phyloP scores from a whole-genome alignment of 2,113 vertebrate species.

The Helogale parvula region DNA sequence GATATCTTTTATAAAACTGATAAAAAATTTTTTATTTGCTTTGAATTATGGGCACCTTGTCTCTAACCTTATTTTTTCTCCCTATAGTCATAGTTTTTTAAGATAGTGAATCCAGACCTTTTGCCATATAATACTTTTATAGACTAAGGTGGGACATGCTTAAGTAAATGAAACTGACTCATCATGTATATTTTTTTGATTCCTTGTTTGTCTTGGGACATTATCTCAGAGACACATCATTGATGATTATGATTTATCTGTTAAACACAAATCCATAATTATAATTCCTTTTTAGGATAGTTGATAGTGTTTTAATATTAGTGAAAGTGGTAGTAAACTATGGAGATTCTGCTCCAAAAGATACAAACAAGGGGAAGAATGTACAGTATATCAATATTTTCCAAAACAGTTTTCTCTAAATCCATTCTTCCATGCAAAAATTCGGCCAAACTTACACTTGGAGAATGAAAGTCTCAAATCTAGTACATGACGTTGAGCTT shows the following conservation, averaged over 20 bases:
- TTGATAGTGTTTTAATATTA: neutral
- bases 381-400: neutral
- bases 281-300: neutral
- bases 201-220: neutral
- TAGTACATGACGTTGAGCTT: neutral
- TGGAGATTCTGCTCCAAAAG: neutral
- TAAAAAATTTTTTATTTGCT: neutral
- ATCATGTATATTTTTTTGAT: neutral
- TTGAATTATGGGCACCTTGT: neutral
- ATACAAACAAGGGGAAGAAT: neutral
- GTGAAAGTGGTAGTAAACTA: neutral
- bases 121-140: neutral
- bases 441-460: neutral
- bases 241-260: neutral
- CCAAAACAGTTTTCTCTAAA: neutral
- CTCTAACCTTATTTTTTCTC: neutral
- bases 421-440: neutral
- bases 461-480: slow-evolving; percentile 12
- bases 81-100: neutral
- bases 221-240: neutral
- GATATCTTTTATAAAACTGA: neutral
- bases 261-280: neutral
- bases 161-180: neutral
- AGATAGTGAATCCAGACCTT: neutral
- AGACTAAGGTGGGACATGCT: neutral